These are phyloP conservation scores for Homarus gammarus DNA, from an alignment of 2,888 invertebrate species.

Conservation along the genomic window DNA sequence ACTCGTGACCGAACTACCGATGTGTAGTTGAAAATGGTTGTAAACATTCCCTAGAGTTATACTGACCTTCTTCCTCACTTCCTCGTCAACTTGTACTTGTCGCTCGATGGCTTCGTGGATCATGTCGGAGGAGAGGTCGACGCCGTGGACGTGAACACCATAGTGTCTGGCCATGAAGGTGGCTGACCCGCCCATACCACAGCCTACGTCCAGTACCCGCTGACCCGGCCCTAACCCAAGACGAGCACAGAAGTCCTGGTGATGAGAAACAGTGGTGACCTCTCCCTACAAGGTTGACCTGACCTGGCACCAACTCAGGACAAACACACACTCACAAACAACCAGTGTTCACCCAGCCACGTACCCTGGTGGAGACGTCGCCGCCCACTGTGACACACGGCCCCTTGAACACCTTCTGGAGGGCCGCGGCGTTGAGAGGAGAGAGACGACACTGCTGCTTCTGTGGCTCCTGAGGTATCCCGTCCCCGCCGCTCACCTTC, in stretches of 20 bases:
- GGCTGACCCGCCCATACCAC: conserved; percentile 82
- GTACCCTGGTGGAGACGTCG: conserved; percentile 80
- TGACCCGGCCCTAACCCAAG: conserved; percentile 80
- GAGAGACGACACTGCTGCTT: background rate
- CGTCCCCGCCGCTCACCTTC: conserved; percentile 81
- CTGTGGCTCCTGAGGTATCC: conserved; percentile 4
- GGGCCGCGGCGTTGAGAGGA: conserved; percentile 80
- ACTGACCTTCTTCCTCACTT: conserved; percentile 49
- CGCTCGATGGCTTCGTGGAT: conserved; percentile 79
- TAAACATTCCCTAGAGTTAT: too few species aligned
- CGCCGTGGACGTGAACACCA: conserved; percentile 81
- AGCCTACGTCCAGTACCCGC: conserved; percentile 82
- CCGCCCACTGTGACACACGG: conserved; percentile 82
- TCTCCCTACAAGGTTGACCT: too few species aligned
- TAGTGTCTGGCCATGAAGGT: conserved; percentile 81
- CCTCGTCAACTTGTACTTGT: conserved; percentile 35
- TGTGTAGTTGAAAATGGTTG: too few species aligned
- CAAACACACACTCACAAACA: too few species aligned
- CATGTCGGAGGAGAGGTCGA: conserved; percentile 83
- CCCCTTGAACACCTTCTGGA: conserved; percentile 82
- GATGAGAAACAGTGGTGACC: too few species aligned
- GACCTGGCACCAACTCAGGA: too few species aligned
- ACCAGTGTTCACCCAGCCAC: too few species aligned
- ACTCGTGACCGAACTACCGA: too few species aligned
- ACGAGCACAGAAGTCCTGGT: conserved; percentile 80